Base-by-base conservation (phyloP, 1,140 invertebrate genomes). In the Drosophila arizonae region DNA sequence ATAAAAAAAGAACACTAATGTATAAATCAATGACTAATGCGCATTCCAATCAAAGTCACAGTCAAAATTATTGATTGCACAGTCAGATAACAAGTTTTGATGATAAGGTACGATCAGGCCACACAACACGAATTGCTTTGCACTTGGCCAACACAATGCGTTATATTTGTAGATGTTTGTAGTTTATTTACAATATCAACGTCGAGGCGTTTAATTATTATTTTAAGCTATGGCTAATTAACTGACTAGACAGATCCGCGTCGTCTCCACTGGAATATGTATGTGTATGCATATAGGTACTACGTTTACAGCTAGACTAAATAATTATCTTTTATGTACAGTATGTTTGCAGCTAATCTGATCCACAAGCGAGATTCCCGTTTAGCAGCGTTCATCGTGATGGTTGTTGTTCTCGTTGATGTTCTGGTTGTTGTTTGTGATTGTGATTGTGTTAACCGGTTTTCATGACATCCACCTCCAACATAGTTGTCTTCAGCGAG, bases 11-110 rank as follows among this genome's bases (percentile, higher is more conserved):
- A 72, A 69, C 9, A 51, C 43, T 15, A 17, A 85, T 85, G 81
- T 85, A 85, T 86, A 85, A 85, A 85, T 74, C 72, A 52, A 85
- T 85, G 81, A 84, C 64, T 84, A 55, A 55, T 36, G 26, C 70
- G 79, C 43, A 33, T 26, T 45, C 48, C 36, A 70, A 70, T 74
- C 67, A 58, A 57, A 39, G 11, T 39, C 36, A 39, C 36, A 39
- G 11, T 17, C 17, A 39, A 39, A 39, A 65, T 46, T 66, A 54
- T 72, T 72, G 68, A 76, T 76, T 52, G 57, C 75, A 61, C 55
- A 55, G 48, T 52, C 33, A 45, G 45, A 68, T 61, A 70, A 67
- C 50, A 26, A 13, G 9, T 45, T 13, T 15, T 6, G 43, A 13
- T 69, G 80, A 82, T 84, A 82, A 61, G 50, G 67, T 72, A 56